phyloP scores from a whole-genome alignment of 2,888 invertebrate genomes.

The Tipula helvola region DNA sequence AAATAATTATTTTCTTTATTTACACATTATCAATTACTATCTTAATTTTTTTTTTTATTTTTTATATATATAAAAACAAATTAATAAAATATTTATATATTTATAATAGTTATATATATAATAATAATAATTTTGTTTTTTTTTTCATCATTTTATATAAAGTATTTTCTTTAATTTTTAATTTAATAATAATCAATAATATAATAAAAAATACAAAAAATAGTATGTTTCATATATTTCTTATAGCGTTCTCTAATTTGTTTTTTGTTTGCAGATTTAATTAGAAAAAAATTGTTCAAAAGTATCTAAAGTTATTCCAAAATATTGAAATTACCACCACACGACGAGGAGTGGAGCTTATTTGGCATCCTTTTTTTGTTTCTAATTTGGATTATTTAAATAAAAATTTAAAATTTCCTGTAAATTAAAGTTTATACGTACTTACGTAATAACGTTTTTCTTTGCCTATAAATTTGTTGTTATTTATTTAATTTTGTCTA shows the following conservation, averaged over 20 bases:
- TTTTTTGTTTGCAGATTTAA: neutral
- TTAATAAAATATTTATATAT: neutral
- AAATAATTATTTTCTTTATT: slow-evolving; percentile 6
- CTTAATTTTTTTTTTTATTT: neutral
- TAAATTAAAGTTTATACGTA: neutral
- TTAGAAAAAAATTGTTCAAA: neutral
- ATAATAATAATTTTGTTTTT: neutral
- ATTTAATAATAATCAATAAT: neutral
- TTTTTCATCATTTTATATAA: neutral
- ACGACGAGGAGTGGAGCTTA: neutral
- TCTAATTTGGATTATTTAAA: neutral
- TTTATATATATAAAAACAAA: slow-evolving; percentile 4
- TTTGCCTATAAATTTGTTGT: neutral
- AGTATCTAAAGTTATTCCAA: neutral
- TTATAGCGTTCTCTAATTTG: neutral
- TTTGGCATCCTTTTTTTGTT: neutral
- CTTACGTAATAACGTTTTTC: neutral
- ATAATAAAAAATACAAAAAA: neutral
- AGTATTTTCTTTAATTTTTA: neutral
- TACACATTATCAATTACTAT: neutral
- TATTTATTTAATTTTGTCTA: neutral
- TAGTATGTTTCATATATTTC: neutral
- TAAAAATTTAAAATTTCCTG: neutral
- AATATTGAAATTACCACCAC: neutral
- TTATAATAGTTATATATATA: neutral